Evolutionary conservation across 1,140 invertebrate species (phyloP).

Genomic region (Parasteatoda tepidariorum): DNA sequence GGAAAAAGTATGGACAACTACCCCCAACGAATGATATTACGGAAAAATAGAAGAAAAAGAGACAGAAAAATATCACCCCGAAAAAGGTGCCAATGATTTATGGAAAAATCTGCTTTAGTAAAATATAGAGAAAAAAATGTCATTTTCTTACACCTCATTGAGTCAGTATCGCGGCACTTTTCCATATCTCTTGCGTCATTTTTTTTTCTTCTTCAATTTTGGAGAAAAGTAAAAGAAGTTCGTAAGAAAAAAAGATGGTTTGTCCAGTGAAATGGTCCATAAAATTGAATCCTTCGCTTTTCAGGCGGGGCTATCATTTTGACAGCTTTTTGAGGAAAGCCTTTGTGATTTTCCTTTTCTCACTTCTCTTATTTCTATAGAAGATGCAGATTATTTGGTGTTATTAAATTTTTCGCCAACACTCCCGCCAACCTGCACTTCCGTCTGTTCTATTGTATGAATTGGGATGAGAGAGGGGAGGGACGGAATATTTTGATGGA

Average conservation of each 20-base stretch:
- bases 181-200: slow-evolving; percentile 19
- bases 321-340: slow-evolving; percentile 36
- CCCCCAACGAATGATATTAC: background rate
- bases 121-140: slow-evolving; percentile 51
- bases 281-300: slow-evolving; percentile 55
- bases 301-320: slow-evolving; percentile 39
- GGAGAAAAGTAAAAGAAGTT: background rate
- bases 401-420: slow-evolving; percentile 36
- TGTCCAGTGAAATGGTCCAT: slow-evolving; percentile 55
- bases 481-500: too few relatives aligned
- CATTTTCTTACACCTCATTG: slow-evolving; percentile 50
- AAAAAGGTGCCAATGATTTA: slow-evolving; percentile 41
- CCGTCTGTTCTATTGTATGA: slow-evolving; percentile 13
- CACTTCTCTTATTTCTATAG: background rate
- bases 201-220: slow-evolving; percentile 8
- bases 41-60: background rate
- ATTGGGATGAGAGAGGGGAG: too few relatives aligned
- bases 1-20: background rate
- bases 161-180: slow-evolving; percentile 17
- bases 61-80: slow-evolving; percentile 12
- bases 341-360: slow-evolving; percentile 29
- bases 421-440: background rate
- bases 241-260: slow-evolving; percentile 24
- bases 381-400: slow-evolving; percentile 42
- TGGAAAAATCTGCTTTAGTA: slow-evolving; percentile 34